Percentiles rank a stretch among this genome's conserved stretches.
Conservation (phyloP, 92 coral and sea anemone species). For the Actinostola sp. region DNA sequence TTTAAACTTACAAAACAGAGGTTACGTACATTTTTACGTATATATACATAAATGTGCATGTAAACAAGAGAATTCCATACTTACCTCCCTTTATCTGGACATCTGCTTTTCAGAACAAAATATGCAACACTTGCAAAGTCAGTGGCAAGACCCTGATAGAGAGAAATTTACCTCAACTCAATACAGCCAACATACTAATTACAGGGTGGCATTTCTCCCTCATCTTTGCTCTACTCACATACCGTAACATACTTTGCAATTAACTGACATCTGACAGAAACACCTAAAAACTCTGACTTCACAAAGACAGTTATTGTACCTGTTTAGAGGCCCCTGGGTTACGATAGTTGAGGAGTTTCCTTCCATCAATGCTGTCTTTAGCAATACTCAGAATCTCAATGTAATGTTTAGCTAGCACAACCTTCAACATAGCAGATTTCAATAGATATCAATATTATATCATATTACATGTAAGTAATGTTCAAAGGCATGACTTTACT, state of each 20-base stretch:
- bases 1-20: conserved; percentile 57
- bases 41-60: not conserved
- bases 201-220: too few relatives aligned
- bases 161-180: not conserved
- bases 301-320: too few relatives aligned
- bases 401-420: conserved; percentile 85
- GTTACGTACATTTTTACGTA: too few relatives aligned
- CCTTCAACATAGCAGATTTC: conserved; percentile 26
- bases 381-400: conserved; percentile 94
- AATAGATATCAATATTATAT: too few relatives aligned
- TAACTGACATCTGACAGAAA: not conserved
- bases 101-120: conserved; percentile 88
- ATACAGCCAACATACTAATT: not conserved
- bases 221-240: too few relatives aligned
- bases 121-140: conserved; percentile 99
- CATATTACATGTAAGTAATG: not conserved
- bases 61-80: not conserved
- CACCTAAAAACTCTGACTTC: too few relatives aligned
- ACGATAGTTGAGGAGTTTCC: conserved; percentile 84
- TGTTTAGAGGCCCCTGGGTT: conserved; percentile 89
- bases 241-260: not conserved
- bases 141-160: conserved; percentile 76
- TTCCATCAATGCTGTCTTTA: conserved; percentile 90
- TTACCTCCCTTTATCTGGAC: conserved; percentile 95
- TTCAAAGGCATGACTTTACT: not conserved